Conservation (phyloP, 1,140 invertebrate species). For the Parasteatoda tepidariorum region DNA sequence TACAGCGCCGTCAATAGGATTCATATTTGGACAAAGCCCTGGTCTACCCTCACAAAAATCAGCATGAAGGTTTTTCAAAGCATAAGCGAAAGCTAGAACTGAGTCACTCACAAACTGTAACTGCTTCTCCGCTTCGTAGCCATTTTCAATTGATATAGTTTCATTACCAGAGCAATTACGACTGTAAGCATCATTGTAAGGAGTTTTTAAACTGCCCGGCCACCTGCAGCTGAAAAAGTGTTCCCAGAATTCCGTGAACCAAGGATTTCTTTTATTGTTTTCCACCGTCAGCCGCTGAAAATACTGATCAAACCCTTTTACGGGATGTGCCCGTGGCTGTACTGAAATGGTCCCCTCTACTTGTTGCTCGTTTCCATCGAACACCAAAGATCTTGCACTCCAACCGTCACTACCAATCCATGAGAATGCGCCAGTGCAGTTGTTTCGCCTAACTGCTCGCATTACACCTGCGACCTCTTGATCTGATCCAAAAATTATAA, state of each 20-base stretch:
- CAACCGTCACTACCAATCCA: conserved; percentile 97
- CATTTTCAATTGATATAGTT: conserved; percentile 75
- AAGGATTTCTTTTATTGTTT: conserved; percentile 89
- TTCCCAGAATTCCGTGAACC: conserved; percentile 97
- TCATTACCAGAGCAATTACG: conserved; percentile 69
- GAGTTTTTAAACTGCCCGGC: conserved; percentile 80
- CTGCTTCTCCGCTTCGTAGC: conserved; percentile 77
- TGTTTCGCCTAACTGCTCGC: conserved; percentile 85
- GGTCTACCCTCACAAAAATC: conserved; percentile 77
- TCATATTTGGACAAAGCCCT: conserved; percentile 88
- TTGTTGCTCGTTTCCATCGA: conserved; percentile 86
- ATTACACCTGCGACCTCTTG: conserved; percentile 97
- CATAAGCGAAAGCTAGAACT: conserved; percentile 90
- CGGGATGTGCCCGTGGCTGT: conserved; percentile 88
- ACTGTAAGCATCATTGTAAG: conserved; percentile 84
- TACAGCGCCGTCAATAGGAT: conserved; percentile 85
- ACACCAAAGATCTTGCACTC: conserved; percentile 87
- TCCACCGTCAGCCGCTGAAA: conserved; percentile 86
- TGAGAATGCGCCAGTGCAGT: conserved; percentile 89
- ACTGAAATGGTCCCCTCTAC: conserved; percentile 82
- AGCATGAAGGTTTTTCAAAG: conserved; percentile 87
- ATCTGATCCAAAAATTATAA: conserved; percentile 95
- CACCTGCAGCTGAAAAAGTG: conserved; percentile 79
- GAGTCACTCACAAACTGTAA: conserved; percentile 93
- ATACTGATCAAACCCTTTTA: conserved; percentile 87